A percentile compares a stretch with the other conserved stretches of the same genome.
phyloP scores from a whole-genome alignment of 2,888 invertebrate species.

The Acleris literana region DNA sequence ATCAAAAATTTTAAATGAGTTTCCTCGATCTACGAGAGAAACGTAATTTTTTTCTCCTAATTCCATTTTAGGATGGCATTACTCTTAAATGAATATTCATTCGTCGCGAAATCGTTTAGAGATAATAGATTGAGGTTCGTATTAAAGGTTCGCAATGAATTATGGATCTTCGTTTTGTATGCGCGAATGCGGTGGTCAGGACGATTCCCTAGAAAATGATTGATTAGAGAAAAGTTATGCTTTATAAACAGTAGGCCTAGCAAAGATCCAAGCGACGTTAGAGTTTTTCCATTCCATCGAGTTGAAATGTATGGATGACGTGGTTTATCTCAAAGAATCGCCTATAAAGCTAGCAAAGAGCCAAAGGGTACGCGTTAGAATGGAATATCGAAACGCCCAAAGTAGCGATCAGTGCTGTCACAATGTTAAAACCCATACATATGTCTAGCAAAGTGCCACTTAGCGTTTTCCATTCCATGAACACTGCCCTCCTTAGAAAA shows the following conservation, averaged over 20 bases:
- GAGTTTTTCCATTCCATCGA: too few species aligned
- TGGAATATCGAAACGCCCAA: too few species aligned
- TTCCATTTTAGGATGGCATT: conserved; percentile 77
- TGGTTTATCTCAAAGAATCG: too few species aligned
- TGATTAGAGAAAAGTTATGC: conserved; percentile 37
- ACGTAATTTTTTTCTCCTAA: conserved; percentile 69
- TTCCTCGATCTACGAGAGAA: conserved; percentile 64
- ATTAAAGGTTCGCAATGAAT: conserved; percentile 71
- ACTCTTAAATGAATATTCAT: conserved; percentile 82
- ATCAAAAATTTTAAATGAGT: conserved; percentile 80
- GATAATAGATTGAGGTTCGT: conserved; percentile 80
- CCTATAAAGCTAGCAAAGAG: too few species aligned
- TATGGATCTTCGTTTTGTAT: conserved; percentile 68
- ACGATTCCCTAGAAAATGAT: conserved; percentile 54
- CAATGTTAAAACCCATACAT: too few species aligned
- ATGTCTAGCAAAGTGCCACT: too few species aligned
- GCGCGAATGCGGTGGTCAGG: conserved; percentile 57
- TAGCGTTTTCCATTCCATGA: too few species aligned
- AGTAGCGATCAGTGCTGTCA: too few species aligned
- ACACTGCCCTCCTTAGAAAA: too few species aligned
- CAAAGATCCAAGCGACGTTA: too few species aligned
- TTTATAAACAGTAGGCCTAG: background rate
- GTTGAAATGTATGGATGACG: too few species aligned
- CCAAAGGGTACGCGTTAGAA: too few species aligned
- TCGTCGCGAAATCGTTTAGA: conserved; percentile 79